phyloP scores from a whole-genome alignment of 1,140 invertebrate genomes.

The Leptopilina clavipes region DNA sequence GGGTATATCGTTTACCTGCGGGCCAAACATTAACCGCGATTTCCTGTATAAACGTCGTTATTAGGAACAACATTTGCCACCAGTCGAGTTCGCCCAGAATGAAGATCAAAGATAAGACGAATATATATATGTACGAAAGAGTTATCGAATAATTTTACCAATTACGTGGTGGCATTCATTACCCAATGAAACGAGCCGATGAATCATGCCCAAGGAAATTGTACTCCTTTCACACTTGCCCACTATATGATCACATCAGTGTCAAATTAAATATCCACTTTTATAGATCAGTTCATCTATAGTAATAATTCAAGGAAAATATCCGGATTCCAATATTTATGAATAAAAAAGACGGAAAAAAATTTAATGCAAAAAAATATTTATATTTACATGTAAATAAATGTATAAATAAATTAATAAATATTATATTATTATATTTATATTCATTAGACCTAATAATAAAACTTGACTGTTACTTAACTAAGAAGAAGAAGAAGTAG shows the following conservation, averaged over 20 bases:
- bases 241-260: conserved; percentile 2
- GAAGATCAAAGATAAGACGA: conserved; percentile 19
- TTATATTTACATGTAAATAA: no score
- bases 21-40: conserved; percentile 23
- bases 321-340: no score
- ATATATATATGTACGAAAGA: not conserved
- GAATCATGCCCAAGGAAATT: conserved; percentile 14
- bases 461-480: no score
- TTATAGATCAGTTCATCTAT: not conserved
- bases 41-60: conserved; percentile 10
- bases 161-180: conserved; percentile 26
- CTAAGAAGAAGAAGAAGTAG: no score
- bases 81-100: not conserved
- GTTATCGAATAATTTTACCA: conserved; percentile 33
- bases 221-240: not conserved
- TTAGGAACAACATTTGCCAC: conserved; percentile 17
- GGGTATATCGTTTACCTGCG: not conserved
- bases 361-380: no score
- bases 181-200: conserved; percentile 25
- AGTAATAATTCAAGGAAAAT: not conserved
- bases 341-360: no score
- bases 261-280: conserved; percentile 12
- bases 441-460: no score
- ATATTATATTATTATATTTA: no score
- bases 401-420: no score